A percentile compares a stretch with the other conserved stretches of the same genome.
Conservation (phyloP, 1,140 invertebrate genomes). For the Drosophila sp. region DNA sequence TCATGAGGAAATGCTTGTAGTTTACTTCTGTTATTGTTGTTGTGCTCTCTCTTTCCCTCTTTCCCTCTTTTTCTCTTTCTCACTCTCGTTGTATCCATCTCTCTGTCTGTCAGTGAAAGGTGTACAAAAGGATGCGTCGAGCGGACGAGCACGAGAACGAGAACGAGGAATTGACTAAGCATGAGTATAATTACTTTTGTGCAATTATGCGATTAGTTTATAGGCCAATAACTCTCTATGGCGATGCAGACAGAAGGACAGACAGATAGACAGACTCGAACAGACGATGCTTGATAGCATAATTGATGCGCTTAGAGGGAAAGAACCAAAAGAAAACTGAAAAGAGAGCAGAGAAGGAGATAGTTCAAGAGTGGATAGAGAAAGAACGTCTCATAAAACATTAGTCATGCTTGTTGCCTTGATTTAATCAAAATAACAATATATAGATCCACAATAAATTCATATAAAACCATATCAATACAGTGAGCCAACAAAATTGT, state of each 20-base stretch:
- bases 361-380: background rate
- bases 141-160: conserved; percentile 10
- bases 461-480: conserved; percentile 13
- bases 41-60: background rate
- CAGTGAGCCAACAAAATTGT: conserved; percentile 33
- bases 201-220: conserved; percentile 82
- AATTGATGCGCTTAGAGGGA: conserved; percentile 56
- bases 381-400: background rate
- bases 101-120: too few relatives aligned
- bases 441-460: conserved; percentile 9
- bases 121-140: conserved; percentile 32
- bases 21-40: conserved; percentile 5
- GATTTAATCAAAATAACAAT: conserved; percentile 50
- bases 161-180: conserved; percentile 20
- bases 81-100: background rate
- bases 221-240: conserved; percentile 77
- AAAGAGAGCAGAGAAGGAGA: background rate
- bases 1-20: conserved; percentile 54
- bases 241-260: conserved; percentile 5
- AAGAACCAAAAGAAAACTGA: background rate
- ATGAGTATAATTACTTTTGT: conserved; percentile 77
- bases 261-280: conserved; percentile 9
- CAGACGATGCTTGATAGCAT: conserved; percentile 35
- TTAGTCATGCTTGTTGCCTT: conserved; percentile 39
- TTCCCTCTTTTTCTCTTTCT: background rate